Evolutionary conservation across 1,140 invertebrate species (phyloP).

Genomic region (Drosophila pallidifrons): DNA sequence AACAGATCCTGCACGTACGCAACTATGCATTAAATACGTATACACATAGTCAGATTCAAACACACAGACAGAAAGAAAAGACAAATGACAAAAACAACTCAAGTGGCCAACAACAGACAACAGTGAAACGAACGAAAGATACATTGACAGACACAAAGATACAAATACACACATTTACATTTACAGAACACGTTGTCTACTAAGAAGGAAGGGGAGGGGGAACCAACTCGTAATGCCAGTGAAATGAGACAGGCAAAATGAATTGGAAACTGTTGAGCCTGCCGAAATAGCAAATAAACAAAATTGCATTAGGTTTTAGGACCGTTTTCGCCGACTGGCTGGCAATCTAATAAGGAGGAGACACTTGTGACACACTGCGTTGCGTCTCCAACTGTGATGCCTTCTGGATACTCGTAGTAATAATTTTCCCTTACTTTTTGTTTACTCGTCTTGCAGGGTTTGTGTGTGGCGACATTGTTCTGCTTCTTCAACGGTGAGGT

Average conservation of each 20-base stretch:
- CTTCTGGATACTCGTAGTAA: slow-evolving; percentile 23
- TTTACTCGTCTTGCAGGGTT: slow-evolving; percentile 88
- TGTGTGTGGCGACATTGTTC: slow-evolving; percentile 95
- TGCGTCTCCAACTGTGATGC: slow-evolving; percentile 2
- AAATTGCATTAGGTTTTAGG: slow-evolving; percentile 47
- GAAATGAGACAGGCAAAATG: slow-evolving; percentile 35
- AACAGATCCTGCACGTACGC: slow-evolving; percentile 53
- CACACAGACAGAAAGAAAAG: slow-evolving; percentile 2
- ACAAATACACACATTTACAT: slow-evolving; percentile 16
- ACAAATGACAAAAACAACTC: slow-evolving; percentile 29
- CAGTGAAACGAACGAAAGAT: not conserved
- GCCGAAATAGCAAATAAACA: slow-evolving; percentile 51
- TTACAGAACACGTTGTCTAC: slow-evolving; percentile 9
- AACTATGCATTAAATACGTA: slow-evolving; percentile 44
- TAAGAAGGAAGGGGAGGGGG: not conserved
- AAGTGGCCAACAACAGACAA: slow-evolving; percentile 11
- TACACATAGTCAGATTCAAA: slow-evolving; percentile 6
- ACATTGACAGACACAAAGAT: slow-evolving; percentile 1
- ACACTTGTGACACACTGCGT: slow-evolving; percentile 10
- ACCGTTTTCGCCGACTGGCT: slow-evolving; percentile 2
- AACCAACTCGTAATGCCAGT: slow-evolving; percentile 5
- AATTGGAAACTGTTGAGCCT: slow-evolving; percentile 46
- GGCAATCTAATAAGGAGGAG: slow-evolving; percentile 28
- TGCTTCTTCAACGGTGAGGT: slow-evolving; percentile 98
- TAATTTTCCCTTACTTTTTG: slow-evolving; percentile 25